Evolutionary conservation across 2,888 invertebrate genomes (phyloP), one percentile per base, ranked within the genome.

Genomic region (Lasioglossum morio): DNA sequence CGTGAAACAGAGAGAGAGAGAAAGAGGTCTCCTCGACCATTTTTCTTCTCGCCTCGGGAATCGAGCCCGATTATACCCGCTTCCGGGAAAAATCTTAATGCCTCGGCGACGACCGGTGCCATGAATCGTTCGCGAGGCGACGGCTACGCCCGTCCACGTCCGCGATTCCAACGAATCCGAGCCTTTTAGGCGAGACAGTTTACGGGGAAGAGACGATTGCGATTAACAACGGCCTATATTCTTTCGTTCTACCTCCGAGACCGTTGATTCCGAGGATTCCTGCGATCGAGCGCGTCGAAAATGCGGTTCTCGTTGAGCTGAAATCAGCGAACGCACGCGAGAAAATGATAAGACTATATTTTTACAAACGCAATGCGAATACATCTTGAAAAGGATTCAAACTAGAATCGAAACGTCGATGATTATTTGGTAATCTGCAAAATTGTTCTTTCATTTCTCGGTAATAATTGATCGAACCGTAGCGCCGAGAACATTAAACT

Each of bases 111-210:
- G 63, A 37, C 79, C 73, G 79, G 79, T 79, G 73, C 63, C 79
- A 79, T 73, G 79, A 79, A 79, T 79, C 79, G 73, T 66, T 79
- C 79, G 63, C 66, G 72, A 57, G 27, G n/a, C 30, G 78, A 79
- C 79, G 79, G 66, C 73, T 73, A 73, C 79, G 66, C 69, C 70
- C 77, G 37, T 27, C 30, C 27, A 48, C 73, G 73, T 40, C 43
- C 63, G 60, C 30, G 70, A 37, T 37, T 70, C 27, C 7, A 27
- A 30, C 63, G 63, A 63, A 30, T 30, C 5, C 30, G 70, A 23
- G 37, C 70, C 34, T 70, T 70, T 70, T 70, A 70, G 70, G 70
- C 70, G 70, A 23, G 70, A 70, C 70, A 37, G 30, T 63, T 30
- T 63, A 63, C 63, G 19, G 3, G 30, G 63, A 63, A 63, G 27